Evolutionary conservation across 2,888 invertebrate genomes (phyloP), one percentile per base, ranked within the genome.

Genomic region (Willowsia nigromaculata): DNA sequence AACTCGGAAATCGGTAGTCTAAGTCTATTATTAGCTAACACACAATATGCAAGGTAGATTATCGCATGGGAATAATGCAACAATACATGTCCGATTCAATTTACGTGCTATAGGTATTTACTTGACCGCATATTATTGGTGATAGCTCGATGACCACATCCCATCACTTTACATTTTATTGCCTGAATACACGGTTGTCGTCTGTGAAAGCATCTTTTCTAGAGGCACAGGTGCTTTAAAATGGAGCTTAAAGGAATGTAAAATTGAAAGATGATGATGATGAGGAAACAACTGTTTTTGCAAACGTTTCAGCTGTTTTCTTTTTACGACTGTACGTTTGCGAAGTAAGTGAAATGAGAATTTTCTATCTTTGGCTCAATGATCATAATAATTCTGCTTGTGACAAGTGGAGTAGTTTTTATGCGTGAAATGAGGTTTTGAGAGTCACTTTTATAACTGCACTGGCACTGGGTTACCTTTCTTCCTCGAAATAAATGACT

Each of bases 401-500:
- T 82, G 87, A 87, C 87, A 87, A 87, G 80, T 86, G 86, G 78
- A 86, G 76, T 84, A 78, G 78, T 80, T 88, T 80, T 83, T 80
- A 65, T 82, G 84, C 89, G 89, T 89, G 89, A 89, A 89, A 89
- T 89, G 84, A 83, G 88, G 89, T 89, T 89, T 89, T 88, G 84
- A 88, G 47, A 78, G 71, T 84, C 82, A 81, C 76, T 83, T 76
- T 88, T 83, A 82, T 88, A 88, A 88, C 88, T 88, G 88, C 84
- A 78, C 78, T 76, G 18, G 25, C 47, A 37, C 18, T 68, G 68
- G 56, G 62, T 71, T 71, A 68, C 83, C 65, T 33, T 76, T 74
- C 84, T 81, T 74, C 65, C 74, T 88, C 65, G 59, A 30, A 25
- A 25, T 80, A 59, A 37, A 80, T 80, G 25, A 11, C 18, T 9